phyloP scores from a whole-genome alignment of 2,888 invertebrate genomes.

The Pseudoips prasinana region DNA sequence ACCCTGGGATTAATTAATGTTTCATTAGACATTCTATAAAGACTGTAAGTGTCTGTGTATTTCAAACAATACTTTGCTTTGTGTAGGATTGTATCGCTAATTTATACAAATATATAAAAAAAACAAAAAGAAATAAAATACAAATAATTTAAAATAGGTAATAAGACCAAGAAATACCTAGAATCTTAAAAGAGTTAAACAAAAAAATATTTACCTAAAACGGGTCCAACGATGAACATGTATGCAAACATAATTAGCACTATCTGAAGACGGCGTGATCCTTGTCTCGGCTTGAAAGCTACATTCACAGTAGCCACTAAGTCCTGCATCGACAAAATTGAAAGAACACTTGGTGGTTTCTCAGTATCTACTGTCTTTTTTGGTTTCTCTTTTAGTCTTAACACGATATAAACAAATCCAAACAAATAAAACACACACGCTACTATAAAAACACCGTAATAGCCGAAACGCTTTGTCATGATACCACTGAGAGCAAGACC shows the following conservation, averaged over 20 bases:
- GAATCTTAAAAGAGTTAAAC: no score
- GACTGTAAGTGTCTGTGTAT: no score
- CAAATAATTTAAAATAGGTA: no score
- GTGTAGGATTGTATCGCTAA: no score
- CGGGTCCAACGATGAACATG: conserved; percentile 78
- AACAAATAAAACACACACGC: conserved; percentile 68
- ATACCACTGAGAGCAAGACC: conserved; percentile 80
- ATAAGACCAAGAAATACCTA: no score
- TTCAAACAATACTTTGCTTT: no score
- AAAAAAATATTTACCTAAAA: conserved; percentile 61
- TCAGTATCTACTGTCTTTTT: conserved; percentile 54
- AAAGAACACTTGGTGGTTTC: conserved; percentile 45
- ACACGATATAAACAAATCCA: conserved; percentile 68
- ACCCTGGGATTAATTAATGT: no score
- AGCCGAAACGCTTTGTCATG: conserved; percentile 72
- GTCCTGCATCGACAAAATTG: conserved; percentile 64
- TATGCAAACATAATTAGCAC: conserved; percentile 69
- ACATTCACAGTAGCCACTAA: conserved; percentile 74
- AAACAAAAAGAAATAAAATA: no score
- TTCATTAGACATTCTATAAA: no score
- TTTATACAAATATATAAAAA: no score
- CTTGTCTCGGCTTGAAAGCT: conserved; percentile 60
- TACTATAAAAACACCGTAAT: conserved; percentile 71
- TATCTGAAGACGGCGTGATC: conserved; percentile 64
- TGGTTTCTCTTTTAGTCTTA: conserved; percentile 63